Evolutionary conservation across 2,888 invertebrate genomes (phyloP).

Genomic region (Dicycla oo): DNA sequence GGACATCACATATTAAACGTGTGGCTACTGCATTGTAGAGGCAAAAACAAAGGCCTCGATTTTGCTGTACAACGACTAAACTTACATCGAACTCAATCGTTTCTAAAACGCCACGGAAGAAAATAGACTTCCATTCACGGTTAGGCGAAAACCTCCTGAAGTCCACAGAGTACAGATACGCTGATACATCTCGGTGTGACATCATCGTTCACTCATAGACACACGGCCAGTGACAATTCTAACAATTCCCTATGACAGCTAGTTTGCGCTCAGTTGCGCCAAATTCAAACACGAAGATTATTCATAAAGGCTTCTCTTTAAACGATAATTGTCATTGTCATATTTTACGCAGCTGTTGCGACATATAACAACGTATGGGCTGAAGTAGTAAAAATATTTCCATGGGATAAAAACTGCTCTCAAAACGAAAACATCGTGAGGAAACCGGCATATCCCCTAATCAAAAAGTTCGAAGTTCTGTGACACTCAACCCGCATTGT

Average conservation of each 20-base stretch:
- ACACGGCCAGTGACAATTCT: not conserved
- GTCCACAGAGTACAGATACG: too few relatives aligned
- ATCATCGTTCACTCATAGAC: not conserved
- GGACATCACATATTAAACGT: constrained; percentile 43
- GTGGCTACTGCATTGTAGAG: not conserved
- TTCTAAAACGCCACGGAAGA: not conserved
- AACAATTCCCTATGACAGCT: too few relatives aligned
- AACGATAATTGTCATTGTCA: too few relatives aligned
- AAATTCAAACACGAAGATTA: not conserved
- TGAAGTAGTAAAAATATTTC: too few relatives aligned
- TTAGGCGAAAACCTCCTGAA: not conserved
- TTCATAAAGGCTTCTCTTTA: not conserved
- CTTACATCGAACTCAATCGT: not conserved
- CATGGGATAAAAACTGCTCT: not conserved
- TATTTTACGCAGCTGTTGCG: not conserved
- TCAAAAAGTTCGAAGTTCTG: too few relatives aligned
- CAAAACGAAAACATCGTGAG: not conserved
- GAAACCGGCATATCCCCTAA: not conserved
- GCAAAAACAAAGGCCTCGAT: not conserved
- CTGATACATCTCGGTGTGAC: not conserved
- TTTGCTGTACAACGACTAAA: not conserved
- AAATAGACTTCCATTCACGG: not conserved
- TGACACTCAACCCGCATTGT: too few relatives aligned
- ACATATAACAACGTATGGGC: not conserved
- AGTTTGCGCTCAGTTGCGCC: not conserved